Evolutionary conservation across 2,113 vertebrate species (phyloP), one percentile per base, ranked within the genome.

Genomic region (Oryzias curvinotus): DNA sequence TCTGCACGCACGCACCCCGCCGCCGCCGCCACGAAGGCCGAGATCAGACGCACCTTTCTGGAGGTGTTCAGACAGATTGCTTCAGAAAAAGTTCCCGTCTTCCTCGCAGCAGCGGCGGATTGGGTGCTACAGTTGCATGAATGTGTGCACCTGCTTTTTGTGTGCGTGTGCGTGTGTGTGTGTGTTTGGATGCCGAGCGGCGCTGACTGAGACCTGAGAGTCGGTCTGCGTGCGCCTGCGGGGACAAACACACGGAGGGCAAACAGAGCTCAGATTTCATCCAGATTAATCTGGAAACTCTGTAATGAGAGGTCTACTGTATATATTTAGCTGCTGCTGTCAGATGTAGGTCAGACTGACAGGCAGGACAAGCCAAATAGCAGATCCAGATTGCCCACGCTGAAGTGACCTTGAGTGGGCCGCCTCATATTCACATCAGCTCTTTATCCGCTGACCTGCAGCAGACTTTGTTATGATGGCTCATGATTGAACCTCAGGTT

Each of bases 331-430:
- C 84, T 68, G 7, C 63, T 36, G 78, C 71, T 71, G 69, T 58
- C 75, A 77, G 85, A 89, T 87, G 78, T 88, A 71, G 88, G 88
- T 86, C 88, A 89, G 86, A 82, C 85, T 78, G 77, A 43, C 62
- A 72, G 76, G 69, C 73, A 76, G 70, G 65, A 63, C 72, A 50
- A 81, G 75, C 77, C 75, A 80, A 82, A 86, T 81, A 68, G 79
- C 82, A 68, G 63, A 72, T 30, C 71, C 78, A 75, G 77, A 81
- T 79, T 76, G 77, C 73, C 84, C 82, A 81, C 79, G 65, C 76
- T n/a, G 53, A 63, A 58, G 70, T 85, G 83, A 89, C 88, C 88
- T 88, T 82, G 75, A 82, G 85, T 80, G 62, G 79, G 71, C 67
- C 5, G 54, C 51, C 73, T 54, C 50, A 64, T 69, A 74, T 82